Evolutionary conservation across 1,140 invertebrate genomes (phyloP).

Genomic region (Pseudachorutes palmiensis): DNA sequence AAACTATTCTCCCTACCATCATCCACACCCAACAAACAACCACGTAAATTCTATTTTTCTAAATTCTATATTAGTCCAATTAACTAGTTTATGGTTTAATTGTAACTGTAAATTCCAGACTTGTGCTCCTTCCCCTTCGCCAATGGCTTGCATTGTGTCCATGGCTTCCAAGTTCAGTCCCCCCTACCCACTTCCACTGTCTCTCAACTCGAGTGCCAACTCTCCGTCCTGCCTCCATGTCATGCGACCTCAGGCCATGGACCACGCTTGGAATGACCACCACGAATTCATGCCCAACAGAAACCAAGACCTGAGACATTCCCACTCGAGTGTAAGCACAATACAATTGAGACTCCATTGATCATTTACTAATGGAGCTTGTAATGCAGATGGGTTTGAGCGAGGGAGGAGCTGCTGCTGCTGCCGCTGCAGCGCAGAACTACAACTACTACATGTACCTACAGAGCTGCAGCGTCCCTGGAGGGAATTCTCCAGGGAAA

Average conservation of each 20-base stretch:
- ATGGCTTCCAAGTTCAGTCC: slow-evolving; percentile 35
- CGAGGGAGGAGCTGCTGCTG: slow-evolving; percentile 19
- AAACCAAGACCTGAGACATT: slow-evolving; percentile 28
- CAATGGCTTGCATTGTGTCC: slow-evolving; percentile 38
- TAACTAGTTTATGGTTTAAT: no score
- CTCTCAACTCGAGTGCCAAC: slow-evolving; percentile 22
- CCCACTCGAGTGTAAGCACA: slow-evolving; percentile 26
- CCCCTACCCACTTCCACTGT: slow-evolving; percentile 13
- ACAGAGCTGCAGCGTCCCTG: slow-evolving; percentile 33
- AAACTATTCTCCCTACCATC: slow-evolving; percentile 38
- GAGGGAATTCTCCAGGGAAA: neutral
- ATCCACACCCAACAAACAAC: slow-evolving; percentile 40
- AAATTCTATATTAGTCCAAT: neutral
- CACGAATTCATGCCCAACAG: slow-evolving; percentile 25
- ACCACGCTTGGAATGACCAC: slow-evolving; percentile 17
- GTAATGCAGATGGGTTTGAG: no score
- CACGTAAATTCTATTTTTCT: neutral
- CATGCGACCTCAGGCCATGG: slow-evolving; percentile 21
- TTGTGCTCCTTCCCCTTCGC: slow-evolving; percentile 24
- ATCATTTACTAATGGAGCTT: no score
- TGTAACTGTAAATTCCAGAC: no score
- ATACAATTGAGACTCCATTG: no score
- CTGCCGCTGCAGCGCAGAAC: slow-evolving; percentile 46
- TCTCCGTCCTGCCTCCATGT: slow-evolving; percentile 33
- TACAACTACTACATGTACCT: slow-evolving; percentile 63